phyloP scores from a whole-genome alignment of 1,140 invertebrate species.

The Heliothis virescens region DNA sequence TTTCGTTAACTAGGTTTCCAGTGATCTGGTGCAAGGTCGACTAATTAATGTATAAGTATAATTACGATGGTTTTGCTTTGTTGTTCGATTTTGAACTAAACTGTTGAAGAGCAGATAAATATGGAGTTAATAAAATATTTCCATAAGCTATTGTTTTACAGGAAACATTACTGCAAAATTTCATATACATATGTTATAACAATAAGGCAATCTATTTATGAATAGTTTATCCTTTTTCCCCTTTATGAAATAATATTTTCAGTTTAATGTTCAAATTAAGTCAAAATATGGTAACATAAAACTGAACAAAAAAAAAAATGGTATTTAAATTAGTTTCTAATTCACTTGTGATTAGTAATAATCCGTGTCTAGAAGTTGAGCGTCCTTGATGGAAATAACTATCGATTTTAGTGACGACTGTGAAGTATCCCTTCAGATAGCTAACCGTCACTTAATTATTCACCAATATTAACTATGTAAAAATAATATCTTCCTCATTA shows the following conservation, averaged over 20 bases:
- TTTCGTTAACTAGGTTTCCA: constrained; percentile 30
- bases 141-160: neutral
- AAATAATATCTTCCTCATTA: neutral
- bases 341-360: neutral
- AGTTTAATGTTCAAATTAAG: too few relatives aligned
- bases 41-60: constrained; percentile 24
- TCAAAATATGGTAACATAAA: too few relatives aligned
- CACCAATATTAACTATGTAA: neutral
- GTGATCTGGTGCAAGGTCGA: constrained; percentile 31
- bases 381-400: constrained; percentile 39
- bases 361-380: constrained; percentile 3
- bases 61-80: constrained; percentile 27
- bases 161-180: neutral
- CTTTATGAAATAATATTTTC: too few relatives aligned
- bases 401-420: constrained; percentile 40
- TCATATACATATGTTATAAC: too few relatives aligned
- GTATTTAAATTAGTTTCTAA: too few relatives aligned
- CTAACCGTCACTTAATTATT: neutral
- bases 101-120: neutral
- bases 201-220: neutral
- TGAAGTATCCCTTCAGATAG: neutral
- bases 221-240: too few relatives aligned
- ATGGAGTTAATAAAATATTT: neutral
- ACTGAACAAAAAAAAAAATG: too few relatives aligned
- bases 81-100: constrained; percentile 28